A percentile compares a stretch with the other conserved stretches of the same genome.
Evolutionary conservation across 2,888 invertebrate species (phyloP).

Genomic region (Tolmerus cingulatus): DNA sequence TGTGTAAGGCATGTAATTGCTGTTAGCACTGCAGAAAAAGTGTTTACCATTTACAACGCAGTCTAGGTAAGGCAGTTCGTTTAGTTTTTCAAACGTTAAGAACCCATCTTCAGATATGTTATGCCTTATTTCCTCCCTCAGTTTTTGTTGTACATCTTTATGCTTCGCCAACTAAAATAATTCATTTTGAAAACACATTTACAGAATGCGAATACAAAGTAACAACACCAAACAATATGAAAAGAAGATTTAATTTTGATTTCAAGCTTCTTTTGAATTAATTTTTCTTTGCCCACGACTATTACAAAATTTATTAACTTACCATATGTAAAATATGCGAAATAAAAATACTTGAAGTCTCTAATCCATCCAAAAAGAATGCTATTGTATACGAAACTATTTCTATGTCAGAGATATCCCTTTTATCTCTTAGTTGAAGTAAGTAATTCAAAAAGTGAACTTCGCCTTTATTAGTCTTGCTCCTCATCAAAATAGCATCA

Average conservation of each 20-base stretch:
- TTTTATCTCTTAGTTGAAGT: slow-evolving; percentile 55
- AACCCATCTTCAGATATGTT: slow-evolving; percentile 49
- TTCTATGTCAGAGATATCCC: slow-evolving; percentile 51
- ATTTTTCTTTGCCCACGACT: no score
- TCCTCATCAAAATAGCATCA: slow-evolving; percentile 54
- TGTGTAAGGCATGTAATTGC: no score
- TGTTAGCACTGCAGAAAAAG: neutral
- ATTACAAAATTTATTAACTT: slow-evolving; percentile 1
- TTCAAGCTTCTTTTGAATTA: no score
- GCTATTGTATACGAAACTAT: slow-evolving; percentile 56
- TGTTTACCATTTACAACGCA: slow-evolving; percentile 58
- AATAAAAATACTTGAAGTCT: slow-evolving; percentile 57
- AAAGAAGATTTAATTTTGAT: no score
- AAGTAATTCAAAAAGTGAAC: slow-evolving; percentile 59
- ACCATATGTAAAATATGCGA: slow-evolving; percentile 56
- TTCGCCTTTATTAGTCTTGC: slow-evolving; percentile 53
- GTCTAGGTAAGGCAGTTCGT: slow-evolving; percentile 57
- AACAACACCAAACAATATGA: no score
- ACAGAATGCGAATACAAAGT: no score
- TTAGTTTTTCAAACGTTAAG: slow-evolving; percentile 56
- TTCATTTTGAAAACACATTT: neutral
- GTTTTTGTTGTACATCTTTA: slow-evolving; percentile 52
- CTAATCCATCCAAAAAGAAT: slow-evolving; percentile 51
- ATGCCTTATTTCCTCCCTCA: slow-evolving; percentile 54
- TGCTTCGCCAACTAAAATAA: slow-evolving; percentile 54